Conservation (phyloP, 2,113 vertebrate genomes). For the cat (Felis catus) region F.catus_Fca126_mat1.0 CM031420.1:3507501-3508000, state of each 20-base stretch:
- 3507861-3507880: accelerated
- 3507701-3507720: background rate
- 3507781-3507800: background rate
- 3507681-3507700: accelerated
- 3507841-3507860: accelerated
- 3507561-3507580: background rate
- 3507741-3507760: accelerated
- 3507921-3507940: accelerated
- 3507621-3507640: accelerated
- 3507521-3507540: background rate
- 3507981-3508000: accelerated
- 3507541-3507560: background rate
- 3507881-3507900: accelerated
- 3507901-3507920: accelerated
- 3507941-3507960: accelerated
- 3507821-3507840: accelerated
- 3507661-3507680: accelerated
- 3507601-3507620: too few species aligned
- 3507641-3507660: too few species aligned
- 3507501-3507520: background rate
- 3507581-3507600: accelerated
- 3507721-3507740: accelerated
- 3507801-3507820: background rate
- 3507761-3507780: accelerated
- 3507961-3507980: too few species aligned